phyloP scores from a whole-genome alignment of 2,113 vertebrate species.

The Rhinolophus sinicus region DNA sequence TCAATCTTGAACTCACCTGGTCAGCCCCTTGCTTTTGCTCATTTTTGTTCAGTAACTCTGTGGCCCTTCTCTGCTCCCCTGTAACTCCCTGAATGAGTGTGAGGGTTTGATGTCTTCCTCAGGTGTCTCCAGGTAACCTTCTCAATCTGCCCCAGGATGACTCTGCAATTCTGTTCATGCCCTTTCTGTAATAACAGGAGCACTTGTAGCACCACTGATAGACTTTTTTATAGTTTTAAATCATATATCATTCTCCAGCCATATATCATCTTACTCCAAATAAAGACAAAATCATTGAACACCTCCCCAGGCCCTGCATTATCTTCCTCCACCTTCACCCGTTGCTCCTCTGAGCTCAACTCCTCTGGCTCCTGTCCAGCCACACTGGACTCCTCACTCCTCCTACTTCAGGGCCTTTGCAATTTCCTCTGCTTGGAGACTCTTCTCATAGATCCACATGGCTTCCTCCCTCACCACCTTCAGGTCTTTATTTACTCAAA shows the following conservation, averaged over 20 bases:
- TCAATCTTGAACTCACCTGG: background rate
- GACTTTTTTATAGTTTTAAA: background rate
- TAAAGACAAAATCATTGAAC: background rate
- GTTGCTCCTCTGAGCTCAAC: background rate
- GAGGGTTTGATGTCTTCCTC: background rate
- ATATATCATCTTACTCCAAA: background rate
- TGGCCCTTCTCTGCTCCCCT: too few species aligned
- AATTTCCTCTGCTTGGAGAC: background rate
- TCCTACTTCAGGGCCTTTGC: background rate
- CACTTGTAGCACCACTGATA: background rate
- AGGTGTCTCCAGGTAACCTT: background rate
- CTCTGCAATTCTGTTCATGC: background rate
- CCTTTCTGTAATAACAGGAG: background rate
- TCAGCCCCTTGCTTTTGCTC: background rate
- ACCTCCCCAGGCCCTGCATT: background rate
- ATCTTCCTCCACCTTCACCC: rapidly evolving
- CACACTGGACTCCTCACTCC: background rate
- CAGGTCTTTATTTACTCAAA: background rate
- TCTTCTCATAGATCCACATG: background rate
- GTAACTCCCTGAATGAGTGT: background rate
- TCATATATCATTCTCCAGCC: background rate
- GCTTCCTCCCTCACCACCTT: background rate
- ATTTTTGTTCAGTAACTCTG: background rate
- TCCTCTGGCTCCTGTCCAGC: too few species aligned
- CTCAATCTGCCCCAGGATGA: background rate